These are phyloP conservation scores for Potorous gilbertii DNA, from an alignment of 2,797 vertebrate species.

Conservation along the genomic window DNA sequence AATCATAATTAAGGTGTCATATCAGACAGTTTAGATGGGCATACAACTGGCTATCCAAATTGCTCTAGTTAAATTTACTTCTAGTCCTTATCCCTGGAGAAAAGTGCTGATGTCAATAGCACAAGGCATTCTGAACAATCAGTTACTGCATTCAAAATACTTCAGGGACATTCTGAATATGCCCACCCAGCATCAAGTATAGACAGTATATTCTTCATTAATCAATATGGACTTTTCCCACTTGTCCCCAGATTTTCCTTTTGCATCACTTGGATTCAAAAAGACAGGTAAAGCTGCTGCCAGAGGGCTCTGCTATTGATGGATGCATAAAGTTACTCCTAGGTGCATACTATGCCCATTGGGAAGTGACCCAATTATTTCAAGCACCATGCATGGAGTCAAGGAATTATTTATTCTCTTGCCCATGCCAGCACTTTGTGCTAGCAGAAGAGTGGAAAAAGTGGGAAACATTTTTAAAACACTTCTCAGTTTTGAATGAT, in stretches of 20 bases:
- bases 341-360: conserved; percentile 2
- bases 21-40: background rate
- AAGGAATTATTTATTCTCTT: background rate
- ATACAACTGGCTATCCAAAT: background rate
- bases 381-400: background rate
- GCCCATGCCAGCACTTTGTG: background rate
- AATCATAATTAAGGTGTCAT: background rate
- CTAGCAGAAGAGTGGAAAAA: background rate
- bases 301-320: background rate
- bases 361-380: conserved; percentile 32
- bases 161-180: background rate
- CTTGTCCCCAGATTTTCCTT: background rate
- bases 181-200: background rate
- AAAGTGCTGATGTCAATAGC: background rate
- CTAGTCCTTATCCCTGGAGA: background rate
- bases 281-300: background rate
- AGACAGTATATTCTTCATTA: background rate
- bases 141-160: background rate
- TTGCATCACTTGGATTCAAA: background rate
- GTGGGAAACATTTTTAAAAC: background rate
- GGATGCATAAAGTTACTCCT: conserved; percentile 21
- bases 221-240: background rate
- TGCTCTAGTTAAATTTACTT: background rate
- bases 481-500: background rate
- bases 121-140: background rate